A percentile compares a stretch with the other conserved stretches of the same genome.
These are phyloP conservation scores for Corvus hawaiiensis DNA, from an alignment of 2,113 vertebrate genomes.

Conservation along the genomic window DNA sequence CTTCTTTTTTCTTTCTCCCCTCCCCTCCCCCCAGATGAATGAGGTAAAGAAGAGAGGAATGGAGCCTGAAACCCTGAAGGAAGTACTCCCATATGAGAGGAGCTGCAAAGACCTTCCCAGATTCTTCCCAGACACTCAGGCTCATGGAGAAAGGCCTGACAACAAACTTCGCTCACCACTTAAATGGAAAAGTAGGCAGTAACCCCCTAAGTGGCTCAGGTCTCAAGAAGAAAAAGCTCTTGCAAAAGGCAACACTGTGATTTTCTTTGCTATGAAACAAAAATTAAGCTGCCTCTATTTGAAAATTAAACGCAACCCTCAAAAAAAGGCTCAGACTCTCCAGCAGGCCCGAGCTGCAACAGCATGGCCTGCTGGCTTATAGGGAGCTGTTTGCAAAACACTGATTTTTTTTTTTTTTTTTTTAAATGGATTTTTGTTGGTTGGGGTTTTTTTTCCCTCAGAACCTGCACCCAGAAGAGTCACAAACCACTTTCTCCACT, in stretches of 20 bases:
- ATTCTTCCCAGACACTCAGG: not conserved
- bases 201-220: not conserved
- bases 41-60: not conserved
- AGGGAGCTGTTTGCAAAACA: not conserved
- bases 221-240: not conserved
- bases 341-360: not conserved
- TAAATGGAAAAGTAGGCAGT: not conserved
- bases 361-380: not conserved
- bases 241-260: not conserved
- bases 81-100: not conserved
- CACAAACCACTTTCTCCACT: not conserved
- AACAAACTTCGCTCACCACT: not conserved
- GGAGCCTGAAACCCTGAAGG: not conserved
- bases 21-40: not conserved
- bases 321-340: not conserved
- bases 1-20: not conserved
- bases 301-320: not conserved
- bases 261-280: not conserved
- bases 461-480: not conserved
- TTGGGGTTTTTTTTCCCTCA: not conserved
- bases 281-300: not conserved
- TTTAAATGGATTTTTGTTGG: not conserved
- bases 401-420: too few relatives aligned
- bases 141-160: not conserved
- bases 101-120: not conserved